Evolutionary conservation across 2,113 vertebrate species (phyloP).

Genomic region (Nestor notabilis): DNA sequence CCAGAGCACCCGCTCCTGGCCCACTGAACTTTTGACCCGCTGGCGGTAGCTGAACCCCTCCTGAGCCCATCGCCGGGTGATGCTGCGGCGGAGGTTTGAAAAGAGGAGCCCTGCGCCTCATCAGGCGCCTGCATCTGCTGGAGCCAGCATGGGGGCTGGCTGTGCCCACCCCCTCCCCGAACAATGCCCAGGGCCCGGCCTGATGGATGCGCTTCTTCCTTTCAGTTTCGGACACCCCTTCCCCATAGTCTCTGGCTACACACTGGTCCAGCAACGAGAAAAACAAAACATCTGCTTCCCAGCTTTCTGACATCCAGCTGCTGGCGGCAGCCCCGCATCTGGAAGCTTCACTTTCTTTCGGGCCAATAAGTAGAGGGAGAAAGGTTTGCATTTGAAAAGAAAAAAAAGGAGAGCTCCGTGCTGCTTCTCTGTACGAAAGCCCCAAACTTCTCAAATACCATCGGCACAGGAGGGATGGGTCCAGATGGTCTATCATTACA

Average conservation of each 20-base stretch:
- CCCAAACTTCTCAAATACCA: constrained; percentile 27
- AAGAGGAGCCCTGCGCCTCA: constrained; percentile 30
- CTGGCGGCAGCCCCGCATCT: not conserved
- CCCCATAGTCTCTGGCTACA: not conserved
- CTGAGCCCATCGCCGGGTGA: not conserved
- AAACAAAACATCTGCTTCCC: constrained; percentile 45
- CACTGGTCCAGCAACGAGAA: not conserved
- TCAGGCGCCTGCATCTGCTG: constrained; percentile 60
- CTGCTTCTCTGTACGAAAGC: not conserved
- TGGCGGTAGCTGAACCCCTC: constrained; percentile 44
- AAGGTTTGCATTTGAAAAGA: not conserved
- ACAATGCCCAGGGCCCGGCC: constrained; percentile 37
- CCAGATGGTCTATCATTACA: constrained; percentile 3
- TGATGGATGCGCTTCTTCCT: constrained; percentile 62
- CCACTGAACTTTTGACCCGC: constrained; percentile 75
- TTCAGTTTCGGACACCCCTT: not conserved
- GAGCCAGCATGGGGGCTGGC: constrained; percentile 59
- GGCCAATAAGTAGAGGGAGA: not conserved
- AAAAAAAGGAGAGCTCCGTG: not conserved
- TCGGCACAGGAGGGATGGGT: not conserved
- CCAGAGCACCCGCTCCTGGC: constrained; percentile 16
- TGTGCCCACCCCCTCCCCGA: constrained; percentile 32
- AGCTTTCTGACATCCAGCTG: constrained; percentile 47
- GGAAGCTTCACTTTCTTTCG: constrained; percentile 22
- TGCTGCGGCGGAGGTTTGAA: constrained; percentile 15